These are phyloP conservation scores for Pyrrhosoma nymphula DNA, from an alignment of 2,888 invertebrate genomes.

Conservation along the genomic window DNA sequence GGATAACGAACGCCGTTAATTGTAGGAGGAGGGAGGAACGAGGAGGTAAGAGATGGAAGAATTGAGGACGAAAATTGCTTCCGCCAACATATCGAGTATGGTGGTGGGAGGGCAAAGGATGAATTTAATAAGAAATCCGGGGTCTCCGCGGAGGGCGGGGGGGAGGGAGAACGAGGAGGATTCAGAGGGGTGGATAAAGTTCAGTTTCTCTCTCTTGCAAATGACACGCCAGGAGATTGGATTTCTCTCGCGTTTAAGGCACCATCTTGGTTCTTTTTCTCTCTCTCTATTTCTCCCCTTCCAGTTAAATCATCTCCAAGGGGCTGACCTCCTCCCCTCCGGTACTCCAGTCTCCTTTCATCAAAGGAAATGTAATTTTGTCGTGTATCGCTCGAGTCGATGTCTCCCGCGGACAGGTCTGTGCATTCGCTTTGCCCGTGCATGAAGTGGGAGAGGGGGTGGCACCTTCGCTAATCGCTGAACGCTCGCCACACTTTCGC, in stretches of 20 bases:
- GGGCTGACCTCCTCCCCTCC: not conserved
- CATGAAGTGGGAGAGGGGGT: not conserved
- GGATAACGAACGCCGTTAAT: not conserved
- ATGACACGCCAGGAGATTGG: conserved; percentile 29
- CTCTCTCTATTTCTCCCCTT: not conserved
- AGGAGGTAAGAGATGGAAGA: not conserved
- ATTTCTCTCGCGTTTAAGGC: not conserved
- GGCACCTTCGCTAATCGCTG: too few species aligned
- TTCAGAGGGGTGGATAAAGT: not conserved
- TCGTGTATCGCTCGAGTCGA: not conserved
- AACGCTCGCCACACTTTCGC: too few species aligned
- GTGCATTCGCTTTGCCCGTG: not conserved
- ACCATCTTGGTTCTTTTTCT: not conserved
- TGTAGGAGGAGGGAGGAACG: not conserved
- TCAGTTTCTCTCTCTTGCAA: conserved; percentile 18
- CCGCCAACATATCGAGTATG: not conserved
- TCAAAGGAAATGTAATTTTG: not conserved
- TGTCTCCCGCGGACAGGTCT: not conserved
- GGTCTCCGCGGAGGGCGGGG: not conserved
- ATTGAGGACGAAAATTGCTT: not conserved
- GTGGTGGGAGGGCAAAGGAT: not conserved
- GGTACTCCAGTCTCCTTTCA: not conserved
- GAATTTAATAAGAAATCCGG: conserved; percentile 10
- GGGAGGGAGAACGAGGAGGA: not conserved
- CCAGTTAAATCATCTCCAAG: not conserved